phyloP scores from a whole-genome alignment of 2,113 vertebrate genomes.

The Xiphorhynchus elegans region DNA sequence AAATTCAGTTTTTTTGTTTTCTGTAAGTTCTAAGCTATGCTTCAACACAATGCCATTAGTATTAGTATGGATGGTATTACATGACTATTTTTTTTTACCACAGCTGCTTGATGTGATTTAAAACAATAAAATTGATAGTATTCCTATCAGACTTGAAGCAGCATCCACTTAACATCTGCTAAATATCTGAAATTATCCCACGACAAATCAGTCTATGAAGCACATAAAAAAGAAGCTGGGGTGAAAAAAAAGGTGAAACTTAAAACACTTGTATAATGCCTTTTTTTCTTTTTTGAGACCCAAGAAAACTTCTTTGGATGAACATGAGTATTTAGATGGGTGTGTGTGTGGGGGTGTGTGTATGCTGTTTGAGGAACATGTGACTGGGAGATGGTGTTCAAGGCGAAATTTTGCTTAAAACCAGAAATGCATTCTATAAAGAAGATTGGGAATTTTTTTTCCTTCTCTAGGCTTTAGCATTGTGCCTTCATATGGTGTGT shows the following conservation, averaged over 20 bases:
- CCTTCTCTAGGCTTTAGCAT: neutral
- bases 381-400: neutral
- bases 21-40: neutral
- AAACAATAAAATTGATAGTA: constrained; percentile 53
- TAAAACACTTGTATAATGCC: neutral
- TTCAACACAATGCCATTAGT: neutral
- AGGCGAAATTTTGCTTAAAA: neutral
- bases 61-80: constrained; percentile 19
- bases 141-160: constrained; percentile 49
- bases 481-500: neutral
- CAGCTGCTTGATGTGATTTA: constrained; percentile 48
- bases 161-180: constrained; percentile 45
- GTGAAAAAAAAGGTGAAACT: neutral
- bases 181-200: constrained; percentile 46
- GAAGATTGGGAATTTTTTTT: neutral
- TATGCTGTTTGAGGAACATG: neutral
- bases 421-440: neutral
- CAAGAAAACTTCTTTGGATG: neutral
- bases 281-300: neutral
- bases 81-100: constrained; percentile 16
- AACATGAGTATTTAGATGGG: neutral
- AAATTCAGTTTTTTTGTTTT: neutral
- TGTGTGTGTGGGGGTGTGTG: neutral
- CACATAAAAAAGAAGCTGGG: neutral
- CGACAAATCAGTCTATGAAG: constrained; percentile 10